Conservation (phyloP, 2,888 invertebrate species). For the Tipula vernalis region DNA sequence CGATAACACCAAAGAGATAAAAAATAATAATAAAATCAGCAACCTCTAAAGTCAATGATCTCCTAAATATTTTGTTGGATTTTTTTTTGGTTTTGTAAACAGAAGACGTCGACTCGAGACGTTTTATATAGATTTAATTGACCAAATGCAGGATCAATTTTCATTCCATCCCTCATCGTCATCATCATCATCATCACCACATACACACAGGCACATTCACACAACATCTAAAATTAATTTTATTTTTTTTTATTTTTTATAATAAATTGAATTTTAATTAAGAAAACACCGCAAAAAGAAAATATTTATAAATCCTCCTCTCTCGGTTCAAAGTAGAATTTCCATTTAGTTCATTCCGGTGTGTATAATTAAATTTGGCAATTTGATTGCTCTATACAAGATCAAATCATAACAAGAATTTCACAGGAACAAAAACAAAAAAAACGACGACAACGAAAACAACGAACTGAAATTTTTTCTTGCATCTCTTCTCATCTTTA, state of each 20-base stretch:
- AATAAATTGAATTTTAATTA: neutral
- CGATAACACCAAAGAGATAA: neutral
- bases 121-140: neutral
- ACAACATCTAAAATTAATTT: neutral
- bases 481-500: neutral
- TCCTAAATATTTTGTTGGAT: neutral
- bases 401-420: neutral
- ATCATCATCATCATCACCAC: neutral
- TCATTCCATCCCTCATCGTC: neutral
- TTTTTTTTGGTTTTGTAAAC: neutral
- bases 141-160: neutral
- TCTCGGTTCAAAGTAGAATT: neutral
- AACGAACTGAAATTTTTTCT: neutral
- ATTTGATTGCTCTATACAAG: neutral
- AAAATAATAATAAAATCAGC: neutral
- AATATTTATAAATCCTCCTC: neutral
- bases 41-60: neutral
- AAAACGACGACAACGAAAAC: neutral
- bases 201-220: neutral
- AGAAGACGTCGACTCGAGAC: neutral
- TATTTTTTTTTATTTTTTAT: neutral
- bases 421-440: neutral
- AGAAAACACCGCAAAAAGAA: neutral
- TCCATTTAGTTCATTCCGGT: neutral
- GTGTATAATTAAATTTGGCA: slow-evolving; percentile 4